Evolutionary conservation across 2,888 invertebrate species (phyloP).

Genomic region (Lycaena phlaeas): DNA sequence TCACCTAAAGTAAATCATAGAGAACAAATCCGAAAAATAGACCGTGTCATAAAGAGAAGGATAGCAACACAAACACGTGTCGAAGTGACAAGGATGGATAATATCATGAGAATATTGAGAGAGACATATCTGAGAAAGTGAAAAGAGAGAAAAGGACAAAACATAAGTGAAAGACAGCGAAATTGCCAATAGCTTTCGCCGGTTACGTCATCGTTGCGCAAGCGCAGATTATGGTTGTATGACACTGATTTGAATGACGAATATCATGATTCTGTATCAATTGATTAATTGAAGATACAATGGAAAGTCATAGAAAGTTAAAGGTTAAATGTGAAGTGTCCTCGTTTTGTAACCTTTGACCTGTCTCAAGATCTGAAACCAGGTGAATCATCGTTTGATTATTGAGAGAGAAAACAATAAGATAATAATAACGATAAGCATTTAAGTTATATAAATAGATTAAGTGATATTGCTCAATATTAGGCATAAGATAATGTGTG

Average conservation of each 20-base stretch:
- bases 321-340: constrained; percentile 7
- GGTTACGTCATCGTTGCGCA: constrained; percentile 64
- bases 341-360: too few relatives aligned
- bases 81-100: not conserved
- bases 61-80: constrained; percentile 3
- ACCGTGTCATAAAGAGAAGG: constrained; percentile 8
- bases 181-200: constrained; percentile 67
- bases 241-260: constrained; percentile 53
- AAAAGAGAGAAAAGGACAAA: constrained; percentile 34
- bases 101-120: not conserved
- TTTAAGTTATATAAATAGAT: too few relatives aligned
- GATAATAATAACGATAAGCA: too few relatives aligned
- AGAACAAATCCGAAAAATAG: constrained; percentile 2
- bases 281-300: constrained; percentile 4
- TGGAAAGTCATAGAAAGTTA: constrained; percentile 3
- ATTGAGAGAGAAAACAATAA: too few relatives aligned
- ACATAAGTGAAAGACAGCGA: constrained; percentile 54
- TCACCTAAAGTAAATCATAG: too few relatives aligned
- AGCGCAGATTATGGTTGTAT: constrained; percentile 60
- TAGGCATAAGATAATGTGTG: too few relatives aligned
- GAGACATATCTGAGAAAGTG: not conserved
- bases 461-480: too few relatives aligned
- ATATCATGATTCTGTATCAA: not conserved
- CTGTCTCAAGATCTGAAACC: too few relatives aligned
- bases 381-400: too few relatives aligned